Conservation (phyloP, 1,140 invertebrate species). For the Metopolophium dirhodum region DNA sequence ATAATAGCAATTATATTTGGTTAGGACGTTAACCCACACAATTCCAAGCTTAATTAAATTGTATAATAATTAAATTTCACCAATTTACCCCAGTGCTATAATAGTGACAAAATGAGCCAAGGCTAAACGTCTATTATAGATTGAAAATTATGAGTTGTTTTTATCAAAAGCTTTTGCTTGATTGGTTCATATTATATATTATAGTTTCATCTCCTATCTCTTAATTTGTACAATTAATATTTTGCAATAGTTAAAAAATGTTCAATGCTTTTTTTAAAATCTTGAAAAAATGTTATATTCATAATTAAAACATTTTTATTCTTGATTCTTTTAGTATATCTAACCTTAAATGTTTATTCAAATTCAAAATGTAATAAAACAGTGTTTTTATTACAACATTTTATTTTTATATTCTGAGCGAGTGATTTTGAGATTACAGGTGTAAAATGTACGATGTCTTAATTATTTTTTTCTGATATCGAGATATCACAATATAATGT, state of each 20-base stretch:
- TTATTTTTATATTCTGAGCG: too few relatives aligned
- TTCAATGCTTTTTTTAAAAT: not conserved
- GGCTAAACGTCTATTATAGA: constrained; percentile 15
- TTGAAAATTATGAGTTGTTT: not conserved
- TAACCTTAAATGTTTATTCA: too few relatives aligned
- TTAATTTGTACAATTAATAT: not conserved
- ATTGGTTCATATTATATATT: not conserved
- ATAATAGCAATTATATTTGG: constrained; percentile 29
- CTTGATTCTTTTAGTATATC: not conserved
- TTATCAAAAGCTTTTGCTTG: constrained; percentile 9
- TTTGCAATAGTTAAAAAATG: not conserved
- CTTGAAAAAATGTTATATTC: not conserved
- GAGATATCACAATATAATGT: too few relatives aligned
- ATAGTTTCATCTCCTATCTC: not conserved
- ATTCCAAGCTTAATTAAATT: constrained; percentile 32
- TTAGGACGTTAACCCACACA: constrained; percentile 36
- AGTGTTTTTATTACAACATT: too few relatives aligned
- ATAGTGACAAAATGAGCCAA: constrained; percentile 5
- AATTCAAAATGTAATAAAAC: too few relatives aligned
- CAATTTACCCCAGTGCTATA: not conserved
- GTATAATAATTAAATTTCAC: constrained; percentile 25
- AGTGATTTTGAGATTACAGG: too few relatives aligned
- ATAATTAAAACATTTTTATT: not conserved
- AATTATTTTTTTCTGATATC: too few relatives aligned
- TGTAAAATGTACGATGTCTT: too few relatives aligned